phyloP scores from a whole-genome alignment of 2,113 vertebrate genomes.

The Plecturocebus donacophilus region DNA sequence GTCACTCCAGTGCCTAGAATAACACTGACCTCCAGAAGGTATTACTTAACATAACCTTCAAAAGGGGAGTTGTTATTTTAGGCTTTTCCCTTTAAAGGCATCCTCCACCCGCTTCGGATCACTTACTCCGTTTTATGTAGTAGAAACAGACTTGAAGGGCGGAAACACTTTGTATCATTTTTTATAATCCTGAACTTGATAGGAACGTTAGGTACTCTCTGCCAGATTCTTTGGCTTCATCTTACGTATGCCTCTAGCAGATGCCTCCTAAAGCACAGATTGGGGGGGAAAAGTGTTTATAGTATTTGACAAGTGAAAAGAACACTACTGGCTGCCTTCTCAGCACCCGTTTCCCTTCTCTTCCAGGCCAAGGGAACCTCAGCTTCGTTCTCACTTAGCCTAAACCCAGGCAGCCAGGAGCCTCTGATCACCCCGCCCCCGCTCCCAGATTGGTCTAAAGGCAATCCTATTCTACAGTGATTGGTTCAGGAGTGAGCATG shows the following conservation, averaged over 20 bases:
- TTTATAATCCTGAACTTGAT: neutral
- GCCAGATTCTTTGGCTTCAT: constrained; percentile 14
- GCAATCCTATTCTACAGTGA: neutral
- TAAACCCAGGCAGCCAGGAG: neutral
- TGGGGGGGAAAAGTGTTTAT: neutral
- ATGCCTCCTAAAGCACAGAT: constrained; percentile 9
- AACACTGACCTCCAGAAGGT: neutral
- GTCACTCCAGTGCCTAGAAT: neutral
- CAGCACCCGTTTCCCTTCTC: neutral
- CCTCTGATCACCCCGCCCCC: neutral
- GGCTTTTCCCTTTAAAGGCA: neutral
- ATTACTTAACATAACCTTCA: neutral
- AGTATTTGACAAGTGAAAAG: neutral
- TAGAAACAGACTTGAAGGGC: neutral
- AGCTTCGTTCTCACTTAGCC: neutral
- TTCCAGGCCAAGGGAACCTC: neutral
- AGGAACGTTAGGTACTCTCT: neutral
- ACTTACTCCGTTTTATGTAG: neutral
- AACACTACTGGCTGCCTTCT: neutral
- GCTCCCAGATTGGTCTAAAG: neutral
- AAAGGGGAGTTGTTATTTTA: neutral
- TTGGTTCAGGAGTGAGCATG: neutral
- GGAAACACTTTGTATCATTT: neutral
- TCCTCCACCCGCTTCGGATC: neutral
- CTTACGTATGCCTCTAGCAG: neutral